Conservation (phyloP, 2,797 vertebrate species). For the Manis javanica region DNA sequence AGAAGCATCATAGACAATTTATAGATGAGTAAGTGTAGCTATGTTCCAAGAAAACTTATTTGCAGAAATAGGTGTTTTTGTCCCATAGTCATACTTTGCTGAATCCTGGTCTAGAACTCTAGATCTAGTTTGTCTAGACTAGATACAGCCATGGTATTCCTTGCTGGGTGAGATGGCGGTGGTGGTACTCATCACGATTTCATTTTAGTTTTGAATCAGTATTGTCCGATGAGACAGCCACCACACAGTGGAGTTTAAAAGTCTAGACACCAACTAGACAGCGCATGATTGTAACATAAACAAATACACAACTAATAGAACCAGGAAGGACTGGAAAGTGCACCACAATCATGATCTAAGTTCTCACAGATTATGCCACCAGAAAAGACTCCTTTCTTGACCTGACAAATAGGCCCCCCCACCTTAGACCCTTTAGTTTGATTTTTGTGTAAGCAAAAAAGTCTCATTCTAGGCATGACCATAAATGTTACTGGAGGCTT, state of each 20-base stretch:
- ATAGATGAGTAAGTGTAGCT: not conserved
- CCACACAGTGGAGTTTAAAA: not conserved
- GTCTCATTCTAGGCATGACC: not conserved
- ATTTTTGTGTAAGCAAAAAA: constrained; percentile 6
- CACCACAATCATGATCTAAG: not conserved
- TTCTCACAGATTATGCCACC: not conserved
- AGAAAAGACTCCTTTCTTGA: not conserved
- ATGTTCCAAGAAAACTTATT: not conserved
- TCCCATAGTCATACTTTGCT: not conserved
- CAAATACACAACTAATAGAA: not conserved
- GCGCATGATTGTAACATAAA: not conserved
- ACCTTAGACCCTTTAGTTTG: not conserved
- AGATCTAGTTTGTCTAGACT: not conserved
- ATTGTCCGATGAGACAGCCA: not conserved
- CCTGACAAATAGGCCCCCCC: not conserved
- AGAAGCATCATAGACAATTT: not conserved
- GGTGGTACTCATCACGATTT: not conserved
- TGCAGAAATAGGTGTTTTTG: not conserved
- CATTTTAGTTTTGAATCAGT: not conserved
- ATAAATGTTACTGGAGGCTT: not conserved
- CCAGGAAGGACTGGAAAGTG: not conserved
- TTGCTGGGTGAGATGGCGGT: not conserved
- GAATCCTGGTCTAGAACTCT: not conserved
- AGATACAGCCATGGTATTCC: not conserved
- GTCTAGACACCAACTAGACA: not conserved